A percentile compares a stretch with the other conserved stretches of the same genome.
These are phyloP conservation scores for Eremophila alpestris DNA, from an alignment of 2,797 vertebrate genomes.

Conservation along the genomic window DNA sequence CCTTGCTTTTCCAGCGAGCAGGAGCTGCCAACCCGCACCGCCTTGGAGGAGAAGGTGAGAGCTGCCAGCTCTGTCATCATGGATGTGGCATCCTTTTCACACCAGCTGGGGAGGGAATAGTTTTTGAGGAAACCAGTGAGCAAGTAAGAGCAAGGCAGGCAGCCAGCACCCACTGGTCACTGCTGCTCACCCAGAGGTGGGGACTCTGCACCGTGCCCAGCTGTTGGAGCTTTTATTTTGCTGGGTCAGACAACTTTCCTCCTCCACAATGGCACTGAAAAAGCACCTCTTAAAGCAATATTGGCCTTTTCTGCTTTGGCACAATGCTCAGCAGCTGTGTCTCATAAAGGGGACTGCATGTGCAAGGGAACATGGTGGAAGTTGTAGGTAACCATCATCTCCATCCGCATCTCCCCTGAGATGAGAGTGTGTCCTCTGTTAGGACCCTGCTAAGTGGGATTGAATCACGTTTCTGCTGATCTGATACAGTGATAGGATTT, in stretches of 20 bases:
- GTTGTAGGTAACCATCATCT: not conserved
- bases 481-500: not conserved
- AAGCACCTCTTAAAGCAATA: not conserved
- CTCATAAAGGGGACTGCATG: not conserved
- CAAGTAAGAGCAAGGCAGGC: not conserved
- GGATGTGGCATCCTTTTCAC: not conserved
- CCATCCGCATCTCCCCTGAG: not conserved
- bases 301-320: not conserved
- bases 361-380: not conserved
- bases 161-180: not conserved
- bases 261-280: not conserved
- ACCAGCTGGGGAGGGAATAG: not conserved
- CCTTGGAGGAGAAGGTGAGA: conserved; percentile 86
- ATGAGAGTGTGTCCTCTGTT: not conserved
- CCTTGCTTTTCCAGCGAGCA: conserved; percentile 79
- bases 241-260: not conserved
- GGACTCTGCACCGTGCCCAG: accelerated
- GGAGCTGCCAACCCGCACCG: conserved; percentile 84
- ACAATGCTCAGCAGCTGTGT: not conserved
- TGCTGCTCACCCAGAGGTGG: not conserved
- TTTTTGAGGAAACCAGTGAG: not conserved
- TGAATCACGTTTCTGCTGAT: accelerated
- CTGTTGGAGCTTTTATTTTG: not conserved
- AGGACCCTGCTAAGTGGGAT: not conserved
- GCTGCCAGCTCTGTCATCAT: not conserved